These are phyloP conservation scores for Seira sanloemensis DNA, from an alignment of 2,888 invertebrate species.

Conservation along the genomic window DNA sequence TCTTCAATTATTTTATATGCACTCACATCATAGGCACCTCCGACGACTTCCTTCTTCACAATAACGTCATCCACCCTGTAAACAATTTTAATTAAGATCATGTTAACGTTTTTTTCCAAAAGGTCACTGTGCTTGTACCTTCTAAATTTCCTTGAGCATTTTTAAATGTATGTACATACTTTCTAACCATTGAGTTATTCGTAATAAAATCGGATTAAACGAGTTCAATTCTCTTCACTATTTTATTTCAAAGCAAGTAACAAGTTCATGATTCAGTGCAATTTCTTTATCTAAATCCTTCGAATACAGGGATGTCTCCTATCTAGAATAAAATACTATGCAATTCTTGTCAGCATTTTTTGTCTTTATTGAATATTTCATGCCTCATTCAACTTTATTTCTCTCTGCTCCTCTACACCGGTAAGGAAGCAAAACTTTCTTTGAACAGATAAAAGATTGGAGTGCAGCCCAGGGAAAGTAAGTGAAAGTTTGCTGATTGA, in stretches of 20 bases:
- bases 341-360: constrained; percentile 25
- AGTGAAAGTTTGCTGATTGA: background rate
- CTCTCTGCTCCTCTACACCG: no score
- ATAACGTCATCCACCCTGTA: constrained; percentile 69
- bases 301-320: no score
- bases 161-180: no score
- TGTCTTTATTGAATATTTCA: constrained; percentile 56
- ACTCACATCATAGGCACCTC: constrained; percentile 69
- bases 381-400: constrained; percentile 49
- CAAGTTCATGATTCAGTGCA: no score
- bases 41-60: constrained; percentile 58
- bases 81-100: constrained; percentile 21
- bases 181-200: no score
- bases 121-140: no score
- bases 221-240: no score
- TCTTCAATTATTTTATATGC: constrained; percentile 71
- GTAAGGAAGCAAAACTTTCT: background rate
- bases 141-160: no score
- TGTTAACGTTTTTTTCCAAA: no score
- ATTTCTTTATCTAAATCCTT: no score
- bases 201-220: no score
- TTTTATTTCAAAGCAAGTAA: no score
- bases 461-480: background rate
- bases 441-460: background rate
- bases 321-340: constrained; percentile 30